Base-by-base conservation (phyloP, 2,888 invertebrate genomes). In the Yponomeuta malinellus region DNA sequence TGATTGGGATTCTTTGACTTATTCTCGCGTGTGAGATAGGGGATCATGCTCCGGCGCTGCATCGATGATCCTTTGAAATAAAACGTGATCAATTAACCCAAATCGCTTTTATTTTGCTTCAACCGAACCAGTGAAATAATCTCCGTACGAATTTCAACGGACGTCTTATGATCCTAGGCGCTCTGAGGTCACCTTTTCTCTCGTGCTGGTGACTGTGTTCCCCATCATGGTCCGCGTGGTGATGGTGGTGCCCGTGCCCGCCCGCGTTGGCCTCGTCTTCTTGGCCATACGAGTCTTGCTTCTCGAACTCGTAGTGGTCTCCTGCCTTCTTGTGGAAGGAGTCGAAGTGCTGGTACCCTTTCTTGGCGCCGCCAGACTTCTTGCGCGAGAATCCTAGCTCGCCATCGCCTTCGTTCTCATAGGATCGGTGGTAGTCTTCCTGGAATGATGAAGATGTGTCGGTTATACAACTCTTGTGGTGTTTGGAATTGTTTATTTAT, bases 291-390 rank as follows among this genome's bases (percentile, higher is more conserved):
- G 94, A 94, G 67, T 94, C 93, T 78, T 95, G 93, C 78, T 94
- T 93, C 81, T 95, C 95, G 76, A 94, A 95, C 75, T 95, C 96
- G 83, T 95, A 95, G 79, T 94, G 93, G 83, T 96, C 95, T 0
- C 95, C 95, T 63, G 94, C 94, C 81, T 94, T 95, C 83, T 95
- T 95, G 86, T 95, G 95, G 86, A 89, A 96, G 70, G 95, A 94
- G 85, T 95, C 96, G 78, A 94, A 94, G 76, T 94, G 94, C 82
- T 95, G 95, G 88, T 96, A 96, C 0, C 96, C 95, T 75, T 95
- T 94, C 80, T 94, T 94, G 43, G 95, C 95, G 69, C 95, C 94
- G 73, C 94, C 94, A 65, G 93, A 88, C 79, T 93, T 93, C 79
- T 93, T 94, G 74, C 94, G 93, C 68, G 94, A 93, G 83, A 94